Evolutionary conservation across 92 coral and sea anemone genomes (phyloP), one percentile per base, ranked within the genome.

Genomic region (Diadumene lineata): DNA sequence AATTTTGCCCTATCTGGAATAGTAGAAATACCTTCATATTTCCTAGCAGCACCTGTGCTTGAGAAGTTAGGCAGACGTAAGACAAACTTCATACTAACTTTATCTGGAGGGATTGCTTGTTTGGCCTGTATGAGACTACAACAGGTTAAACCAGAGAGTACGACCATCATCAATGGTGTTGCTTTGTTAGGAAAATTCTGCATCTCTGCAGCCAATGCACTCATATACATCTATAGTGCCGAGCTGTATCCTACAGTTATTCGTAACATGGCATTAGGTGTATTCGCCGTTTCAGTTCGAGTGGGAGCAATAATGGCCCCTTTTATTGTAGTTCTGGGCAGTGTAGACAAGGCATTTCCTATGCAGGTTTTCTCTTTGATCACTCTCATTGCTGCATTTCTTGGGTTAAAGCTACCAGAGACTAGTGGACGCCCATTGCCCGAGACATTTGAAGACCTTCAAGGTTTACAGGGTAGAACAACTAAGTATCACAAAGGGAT

Each of bases 241-340:
- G 94, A 89, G 38, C 83, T 89, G 33, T 70, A 77, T 24, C 94
- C 94, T 31, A 89, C 94, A 1, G 88, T 85, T 23, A 81, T 89
- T 24, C 90, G 93, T 1, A 89, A 85, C 71, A 61, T 81, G 57
- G 93, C 90, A n/a, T 72, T 89, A 77, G 93, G 87, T 3, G 73
- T 80, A 24, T 76, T 66, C 21, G 79, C 87, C 11, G 72, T 89
- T 75, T 74, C 87, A 0, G 66, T 64, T 53, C 87, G 90, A 24
- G 32, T 58, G 34, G 93, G 93, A 11, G 90, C 90, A 23, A 83
- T 89, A n/a, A 55, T 78, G 17, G 84, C 90, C 17, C 93, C 93
- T 23, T 71, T 89, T 32, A 80, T 74, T 8, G 90, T 89, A 3
- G 70, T 87, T 34, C 72, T 89, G 50, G 93, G 82, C 7, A 78